A percentile compares a stretch with the other conserved stretches of the same genome.
Evolutionary conservation across 2,113 vertebrate species (phyloP).

Genomic region (Camelus dromedarius): DNA sequence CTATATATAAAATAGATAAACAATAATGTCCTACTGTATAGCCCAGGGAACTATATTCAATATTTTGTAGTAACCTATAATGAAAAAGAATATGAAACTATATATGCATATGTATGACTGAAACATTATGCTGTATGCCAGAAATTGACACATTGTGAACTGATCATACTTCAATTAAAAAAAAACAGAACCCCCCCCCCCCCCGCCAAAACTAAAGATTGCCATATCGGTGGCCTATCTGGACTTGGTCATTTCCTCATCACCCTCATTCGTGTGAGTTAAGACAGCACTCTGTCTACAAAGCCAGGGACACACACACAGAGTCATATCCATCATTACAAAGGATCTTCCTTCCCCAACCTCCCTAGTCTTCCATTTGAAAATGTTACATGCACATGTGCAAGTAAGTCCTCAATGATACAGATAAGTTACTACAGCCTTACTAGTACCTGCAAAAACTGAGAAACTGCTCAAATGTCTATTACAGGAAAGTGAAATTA

Average conservation of each 20-base stretch:
- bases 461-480: not conserved
- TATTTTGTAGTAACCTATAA: too few relatives aligned
- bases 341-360: not conserved
- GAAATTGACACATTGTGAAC: too few relatives aligned
- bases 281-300: not conserved
- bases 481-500: not conserved
- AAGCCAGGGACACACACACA: not conserved
- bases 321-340: not conserved
- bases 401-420: not conserved
- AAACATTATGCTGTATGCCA: too few relatives aligned
- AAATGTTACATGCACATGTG: not conserved
- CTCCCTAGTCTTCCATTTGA: not conserved
- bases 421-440: not conserved
- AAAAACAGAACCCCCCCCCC: too few relatives aligned
- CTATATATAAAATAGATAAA: too few relatives aligned
- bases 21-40: too few relatives aligned
- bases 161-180: too few relatives aligned
- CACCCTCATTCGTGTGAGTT: not conserved
- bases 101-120: too few relatives aligned
- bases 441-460: not conserved
- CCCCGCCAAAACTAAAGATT: too few relatives aligned
- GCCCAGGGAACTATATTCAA: too few relatives aligned
- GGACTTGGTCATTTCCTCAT: not conserved
- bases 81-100: too few relatives aligned
- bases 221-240: not conserved